Percentiles rank a stretch among this genome's conserved stretches.
These are phyloP conservation scores for Rhaphigaster nebulosa DNA, from an alignment of 2,888 invertebrate species.

Conservation along the genomic window DNA sequence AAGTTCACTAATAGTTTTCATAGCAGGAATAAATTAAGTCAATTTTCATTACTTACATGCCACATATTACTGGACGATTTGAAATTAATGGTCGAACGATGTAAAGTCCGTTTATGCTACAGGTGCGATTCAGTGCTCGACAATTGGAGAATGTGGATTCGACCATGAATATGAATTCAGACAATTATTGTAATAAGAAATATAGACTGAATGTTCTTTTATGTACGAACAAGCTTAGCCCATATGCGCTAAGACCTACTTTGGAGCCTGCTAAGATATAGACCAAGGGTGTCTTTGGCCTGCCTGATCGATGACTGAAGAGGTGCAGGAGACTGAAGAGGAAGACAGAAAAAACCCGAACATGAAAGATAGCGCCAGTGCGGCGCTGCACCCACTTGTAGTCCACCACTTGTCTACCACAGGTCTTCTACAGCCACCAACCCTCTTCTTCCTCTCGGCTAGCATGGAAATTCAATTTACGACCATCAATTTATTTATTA, in stretches of 20 bases:
- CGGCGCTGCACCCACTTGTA: slow-evolving; percentile 41
- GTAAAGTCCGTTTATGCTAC: too few species aligned
- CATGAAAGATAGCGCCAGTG: slow-evolving; percentile 41
- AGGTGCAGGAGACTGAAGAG: neutral
- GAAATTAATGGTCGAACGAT: too few species aligned
- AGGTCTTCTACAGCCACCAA: neutral
- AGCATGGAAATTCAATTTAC: neutral
- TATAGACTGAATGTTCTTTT: neutral
- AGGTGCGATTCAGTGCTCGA: too few species aligned
- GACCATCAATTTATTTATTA: neutral
- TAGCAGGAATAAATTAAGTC: too few species aligned
- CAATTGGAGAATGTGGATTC: neutral
- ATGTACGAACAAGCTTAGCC: neutral
- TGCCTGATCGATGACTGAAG: slow-evolving; percentile 29
- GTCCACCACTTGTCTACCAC: slow-evolving; percentile 32
- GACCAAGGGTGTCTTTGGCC: neutral
- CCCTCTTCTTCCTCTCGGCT: neutral
- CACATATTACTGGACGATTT: too few species aligned
- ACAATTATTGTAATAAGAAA: neutral
- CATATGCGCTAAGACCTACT: neutral
- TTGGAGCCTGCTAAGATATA: neutral
- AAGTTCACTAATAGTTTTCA: too few species aligned
- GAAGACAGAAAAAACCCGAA: slow-evolving; percentile 2
- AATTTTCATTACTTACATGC: too few species aligned
- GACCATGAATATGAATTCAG: too few species aligned